Evolutionary conservation across 2,888 invertebrate genomes (phyloP).

Genomic region (Stomorhina lunata): DNA sequence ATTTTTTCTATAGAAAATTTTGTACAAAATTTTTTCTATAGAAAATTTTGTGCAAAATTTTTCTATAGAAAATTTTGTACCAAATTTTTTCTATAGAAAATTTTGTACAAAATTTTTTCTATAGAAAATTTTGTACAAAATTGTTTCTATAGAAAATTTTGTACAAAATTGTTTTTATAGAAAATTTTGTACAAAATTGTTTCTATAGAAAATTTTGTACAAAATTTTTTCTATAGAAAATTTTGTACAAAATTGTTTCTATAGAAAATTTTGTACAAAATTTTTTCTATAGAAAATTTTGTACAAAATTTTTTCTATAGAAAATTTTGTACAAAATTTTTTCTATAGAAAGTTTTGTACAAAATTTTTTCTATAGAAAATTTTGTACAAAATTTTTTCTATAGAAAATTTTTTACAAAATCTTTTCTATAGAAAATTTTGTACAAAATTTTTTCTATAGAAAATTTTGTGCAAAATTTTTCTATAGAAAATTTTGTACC

Average conservation of each 20-base stretch:
- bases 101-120: neutral
- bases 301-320: neutral
- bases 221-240: neutral
- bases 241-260: neutral
- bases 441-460: neutral
- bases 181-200: neutral
- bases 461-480: neutral
- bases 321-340: neutral
- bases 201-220: neutral
- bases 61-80: neutral
- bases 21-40: neutral
- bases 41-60: neutral
- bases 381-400: neutral
- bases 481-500: neutral
- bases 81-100: neutral
- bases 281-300: neutral
- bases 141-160: neutral
- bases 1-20: neutral
- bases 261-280: neutral
- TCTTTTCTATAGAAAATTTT: neutral
- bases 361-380: neutral
- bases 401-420: neutral
- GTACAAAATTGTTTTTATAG: neutral
- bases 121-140: neutral
- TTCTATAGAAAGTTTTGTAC: neutral